Conservation (phyloP, 2,113 vertebrate species). For the Galeopterus variegatus region DNA sequence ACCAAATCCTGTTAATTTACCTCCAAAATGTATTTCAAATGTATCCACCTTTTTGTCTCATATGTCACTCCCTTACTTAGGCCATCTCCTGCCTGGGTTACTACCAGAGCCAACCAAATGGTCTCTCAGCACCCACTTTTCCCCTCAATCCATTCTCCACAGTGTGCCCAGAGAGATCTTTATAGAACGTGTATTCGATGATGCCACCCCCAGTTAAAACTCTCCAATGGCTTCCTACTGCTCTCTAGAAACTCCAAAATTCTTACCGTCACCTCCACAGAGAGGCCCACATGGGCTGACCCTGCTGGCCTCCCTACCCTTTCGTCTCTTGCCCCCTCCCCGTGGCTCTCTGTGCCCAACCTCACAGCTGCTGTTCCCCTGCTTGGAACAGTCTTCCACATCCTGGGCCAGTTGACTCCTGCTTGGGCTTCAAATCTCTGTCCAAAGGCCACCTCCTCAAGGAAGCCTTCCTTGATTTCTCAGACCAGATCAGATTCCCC, state of each 20-base stretch:
- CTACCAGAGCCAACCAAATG: not conserved
- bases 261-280: not conserved
- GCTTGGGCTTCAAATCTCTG: not conserved
- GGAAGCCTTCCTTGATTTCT: not conserved
- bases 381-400: not conserved
- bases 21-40: not conserved
- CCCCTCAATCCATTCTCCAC: rapidly evolving
- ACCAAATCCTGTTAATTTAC: not conserved
- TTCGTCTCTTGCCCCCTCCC: not conserved
- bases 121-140: rapidly evolving
- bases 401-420: not conserved
- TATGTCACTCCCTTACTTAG: not conserved
- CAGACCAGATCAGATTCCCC: not conserved
- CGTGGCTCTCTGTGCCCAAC: not conserved
- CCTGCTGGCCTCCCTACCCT: no score
- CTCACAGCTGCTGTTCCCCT: not conserved
- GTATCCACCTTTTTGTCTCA: not conserved
- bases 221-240: not conserved
- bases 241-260: not conserved
- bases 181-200: rapidly evolving
- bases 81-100: not conserved
- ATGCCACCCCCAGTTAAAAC: not conserved
- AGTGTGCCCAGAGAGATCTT: not conserved
- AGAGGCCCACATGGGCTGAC: not conserved
- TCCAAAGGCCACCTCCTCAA: not conserved